Evolutionary conservation across 1,140 invertebrate genomes (phyloP), one percentile per base, ranked within the genome.

Genomic region (Meloidogyne chitwoodi): DNA sequence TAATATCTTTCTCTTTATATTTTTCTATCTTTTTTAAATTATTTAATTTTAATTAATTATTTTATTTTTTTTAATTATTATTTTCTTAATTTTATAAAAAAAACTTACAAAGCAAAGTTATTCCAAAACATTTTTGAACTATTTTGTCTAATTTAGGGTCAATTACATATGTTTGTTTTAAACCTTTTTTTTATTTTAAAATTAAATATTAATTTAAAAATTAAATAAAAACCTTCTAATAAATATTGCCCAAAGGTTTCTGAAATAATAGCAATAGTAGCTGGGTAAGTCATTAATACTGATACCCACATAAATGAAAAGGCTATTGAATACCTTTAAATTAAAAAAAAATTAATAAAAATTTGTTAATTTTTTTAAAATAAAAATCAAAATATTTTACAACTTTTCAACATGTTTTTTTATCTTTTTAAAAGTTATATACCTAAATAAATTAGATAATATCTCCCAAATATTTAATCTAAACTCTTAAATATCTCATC

Each of bases 291-390:
- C 82, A 86, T 87, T 48, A 86, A 80, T 1, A 87, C 85, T 19
- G 77, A 79, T 6, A 86, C 84, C 84, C 84, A 86, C 84, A 86
- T 86, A 68, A 86, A 86, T 12, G 85, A 80, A 68, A 86, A 86
- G 14, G 84, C 84, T 38, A 85, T 69, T 2, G 79, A 67, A 72
- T 73, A 64, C 71, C 71, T 73, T 26, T 6, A 27, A n/a, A n/a
- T n/a, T n/a, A n/a, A n/a, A n/a, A n/a, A 29, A 34, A 38, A 70
- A 31, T n/a, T 34, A 5, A 48, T 1, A 27, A 41, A 68, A 69
- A 14, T 12, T 41, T 10, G 16, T 14, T 44, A 19, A 48, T 48
- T 48, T 48, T 48, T 44, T 44, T 31, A 10, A 68, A 27, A 29
- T 27, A 8, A 26, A n/a, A n/a, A n/a, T n/a, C n/a, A n/a, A n/a